Conservation (phyloP, 2,888 invertebrate species). For the Sesia bembeciformis region DNA sequence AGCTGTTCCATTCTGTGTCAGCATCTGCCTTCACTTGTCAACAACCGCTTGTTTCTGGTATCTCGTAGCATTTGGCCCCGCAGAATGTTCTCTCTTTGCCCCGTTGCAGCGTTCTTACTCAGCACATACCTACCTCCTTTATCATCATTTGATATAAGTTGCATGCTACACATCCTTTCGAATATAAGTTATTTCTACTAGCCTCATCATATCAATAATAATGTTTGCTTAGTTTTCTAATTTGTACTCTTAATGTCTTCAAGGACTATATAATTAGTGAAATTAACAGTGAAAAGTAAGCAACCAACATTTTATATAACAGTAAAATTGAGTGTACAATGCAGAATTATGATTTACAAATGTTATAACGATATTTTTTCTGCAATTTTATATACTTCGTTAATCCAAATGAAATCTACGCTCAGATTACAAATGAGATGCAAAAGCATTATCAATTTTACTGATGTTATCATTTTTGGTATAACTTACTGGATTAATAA, state of each 20-base stretch:
- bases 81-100: conserved; percentile 24
- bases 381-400: conserved; percentile 1
- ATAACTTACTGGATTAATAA: conserved; percentile 14
- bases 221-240: neutral
- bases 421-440: no score
- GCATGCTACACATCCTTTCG: conserved; percentile 51
- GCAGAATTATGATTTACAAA: neutral
- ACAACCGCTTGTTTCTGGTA: conserved; percentile 62
- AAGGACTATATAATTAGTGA: neutral
- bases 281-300: conserved; percentile 11
- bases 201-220: neutral
- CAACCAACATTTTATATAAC: conserved; percentile 35
- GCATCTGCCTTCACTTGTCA: conserved; percentile 45
- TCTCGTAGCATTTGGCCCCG: conserved; percentile 51
- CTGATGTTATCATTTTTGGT: conserved; percentile 32
- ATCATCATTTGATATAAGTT: conserved; percentile 34
- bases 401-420: no score
- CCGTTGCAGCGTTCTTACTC: conserved; percentile 53
- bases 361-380: neutral
- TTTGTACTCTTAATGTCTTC: neutral
- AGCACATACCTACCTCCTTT: conserved; percentile 39
- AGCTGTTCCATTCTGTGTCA: conserved; percentile 37
- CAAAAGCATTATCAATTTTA: conserved; percentile 25
- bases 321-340: conserved; percentile 32
- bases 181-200: conserved; percentile 38